Percentiles rank a stretch among this genome's conserved stretches.
Evolutionary conservation across 2,888 invertebrate genomes (phyloP).

Genomic region (Oscheius sp.): DNA sequence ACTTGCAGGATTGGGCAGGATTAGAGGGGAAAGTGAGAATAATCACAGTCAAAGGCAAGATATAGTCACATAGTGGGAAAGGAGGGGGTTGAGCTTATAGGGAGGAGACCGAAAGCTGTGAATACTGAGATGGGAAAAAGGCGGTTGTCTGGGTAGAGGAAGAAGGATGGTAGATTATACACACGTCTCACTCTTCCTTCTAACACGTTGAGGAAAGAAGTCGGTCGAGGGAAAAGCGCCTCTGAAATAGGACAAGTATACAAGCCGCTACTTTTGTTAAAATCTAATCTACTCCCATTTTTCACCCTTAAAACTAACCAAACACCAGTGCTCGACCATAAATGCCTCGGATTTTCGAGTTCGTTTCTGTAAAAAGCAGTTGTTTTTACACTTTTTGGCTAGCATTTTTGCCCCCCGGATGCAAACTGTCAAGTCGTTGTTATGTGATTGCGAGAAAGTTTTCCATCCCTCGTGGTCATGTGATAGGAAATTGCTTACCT

Average conservation of each 20-base stretch:
- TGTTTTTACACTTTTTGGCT: not conserved
- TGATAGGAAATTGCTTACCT: slow-evolving; percentile 11
- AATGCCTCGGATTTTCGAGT: too few relatives aligned
- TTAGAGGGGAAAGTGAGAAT: not conserved
- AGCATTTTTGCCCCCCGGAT: not conserved
- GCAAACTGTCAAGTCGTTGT: too few relatives aligned
- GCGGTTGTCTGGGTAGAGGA: not conserved
- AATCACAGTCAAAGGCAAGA: slow-evolving; percentile 21
- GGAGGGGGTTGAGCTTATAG: slow-evolving; percentile 12
- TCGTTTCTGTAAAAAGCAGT: too few relatives aligned
- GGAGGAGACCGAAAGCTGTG: not conserved
- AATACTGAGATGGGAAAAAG: slow-evolving; percentile 17
- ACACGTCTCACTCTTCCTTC: slow-evolving; percentile 71
- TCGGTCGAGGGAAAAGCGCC: slow-evolving; percentile 63
- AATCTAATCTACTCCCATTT: not conserved
- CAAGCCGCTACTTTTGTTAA: not conserved
- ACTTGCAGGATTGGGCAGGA: not conserved
- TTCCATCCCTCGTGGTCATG: not conserved
- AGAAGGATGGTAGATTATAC: slow-evolving; percentile 51
- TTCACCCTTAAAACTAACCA: not conserved
- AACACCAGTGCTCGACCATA: not conserved
- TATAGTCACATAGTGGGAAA: slow-evolving; percentile 8
- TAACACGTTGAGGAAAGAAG: slow-evolving; percentile 59
- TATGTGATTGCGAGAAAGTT: not conserved
- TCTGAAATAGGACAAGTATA: slow-evolving; percentile 31